Conservation (phyloP, 2,797 vertebrate species). For the Borostomias antarcticus region DNA sequence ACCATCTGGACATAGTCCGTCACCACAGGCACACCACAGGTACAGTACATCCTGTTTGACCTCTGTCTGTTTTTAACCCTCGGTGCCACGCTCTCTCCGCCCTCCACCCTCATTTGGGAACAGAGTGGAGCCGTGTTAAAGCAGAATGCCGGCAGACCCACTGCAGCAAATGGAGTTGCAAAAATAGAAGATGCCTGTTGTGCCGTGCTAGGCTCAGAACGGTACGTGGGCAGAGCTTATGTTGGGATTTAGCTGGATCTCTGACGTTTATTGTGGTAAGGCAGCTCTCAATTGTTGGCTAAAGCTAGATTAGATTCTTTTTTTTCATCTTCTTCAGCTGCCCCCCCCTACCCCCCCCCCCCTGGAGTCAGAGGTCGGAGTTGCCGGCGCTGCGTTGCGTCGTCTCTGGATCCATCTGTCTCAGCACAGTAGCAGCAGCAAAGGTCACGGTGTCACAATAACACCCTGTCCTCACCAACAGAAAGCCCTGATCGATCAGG, state of each 20-base stretch:
- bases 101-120: conserved; percentile 26
- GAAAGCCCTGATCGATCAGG: not conserved
- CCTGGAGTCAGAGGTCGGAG: too few relatives aligned
- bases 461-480: not conserved
- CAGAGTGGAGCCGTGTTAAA: conserved; percentile 11
- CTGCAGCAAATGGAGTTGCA: conserved; percentile 33
- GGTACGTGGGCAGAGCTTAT: conserved; percentile 70
- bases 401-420: conserved; percentile 31
- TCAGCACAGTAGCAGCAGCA: conserved; percentile 2
- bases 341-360: too few relatives aligned
- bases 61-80: conserved; percentile 26
- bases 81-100: not conserved
- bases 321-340: conserved; percentile 62
- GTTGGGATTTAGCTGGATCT: conserved; percentile 71
- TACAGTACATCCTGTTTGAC: conserved; percentile 11
- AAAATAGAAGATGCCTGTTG: conserved; percentile 52
- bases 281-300: conserved; percentile 56
- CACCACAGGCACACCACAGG: conserved; percentile 21
- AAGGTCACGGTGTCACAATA: conserved; percentile 23
- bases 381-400: conserved; percentile 28
- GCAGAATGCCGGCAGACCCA: conserved; percentile 26
- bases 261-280: conserved; percentile 68
- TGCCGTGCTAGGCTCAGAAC: conserved; percentile 39
- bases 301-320: conserved; percentile 73
- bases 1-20: conserved; percentile 55